Base-by-base conservation (phyloP, 2,888 invertebrate species). In the Orchesellides sinensis region DNA sequence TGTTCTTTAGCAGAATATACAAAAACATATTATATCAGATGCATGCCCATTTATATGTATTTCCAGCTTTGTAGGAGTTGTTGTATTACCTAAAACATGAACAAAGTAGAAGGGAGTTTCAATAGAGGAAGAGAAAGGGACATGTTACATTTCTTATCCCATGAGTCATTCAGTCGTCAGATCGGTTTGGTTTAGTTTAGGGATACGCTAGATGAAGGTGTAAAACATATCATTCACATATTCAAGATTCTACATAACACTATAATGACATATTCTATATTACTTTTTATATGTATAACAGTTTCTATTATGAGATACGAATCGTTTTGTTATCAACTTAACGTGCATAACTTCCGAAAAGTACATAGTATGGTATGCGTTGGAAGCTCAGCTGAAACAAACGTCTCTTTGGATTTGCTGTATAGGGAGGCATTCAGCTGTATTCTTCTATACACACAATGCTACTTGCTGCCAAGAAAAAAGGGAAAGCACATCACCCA, bases 381-480 rank as follows among this genome's bases (percentile, higher is more conserved):
- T n/a, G n/a, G n/a, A n/a, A 40, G 10, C 40, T 2, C n/a, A 40
- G 10, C 40, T 2, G 40, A 40, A 40, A n/a, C 40, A 10, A 8
- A 40, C 40, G 10, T 40, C n/a, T 40, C 40, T 40, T 32, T 40
- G 40, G n/a, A n/a, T 47, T 45, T 65, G 14, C 19, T n/a, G 25
- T 45, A 65, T 65, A 45, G 65, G 29, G 32, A 61, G 61, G 29
- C n/a, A n/a, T 61, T 61, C 32, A 61, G 61, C 35, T 21, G 47
- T 47, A 49, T 68, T 10, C 40, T 23, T 61, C 49, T 74, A 25
- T 35, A 63, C 74, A 45, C 35, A 66, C 65, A 27, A 49, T 65
- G 66, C 52, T 61, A 47, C 27, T n/a, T n/a, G 29, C 59, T 77
- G 77, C 77, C 77, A 77, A 77, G 68, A 77, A 68, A 47, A 52